Evolutionary conservation across 2,113 vertebrate species (phyloP), one percentile per base, ranked within the genome.

Genomic region (Thryonomys swinderianus): DNA sequence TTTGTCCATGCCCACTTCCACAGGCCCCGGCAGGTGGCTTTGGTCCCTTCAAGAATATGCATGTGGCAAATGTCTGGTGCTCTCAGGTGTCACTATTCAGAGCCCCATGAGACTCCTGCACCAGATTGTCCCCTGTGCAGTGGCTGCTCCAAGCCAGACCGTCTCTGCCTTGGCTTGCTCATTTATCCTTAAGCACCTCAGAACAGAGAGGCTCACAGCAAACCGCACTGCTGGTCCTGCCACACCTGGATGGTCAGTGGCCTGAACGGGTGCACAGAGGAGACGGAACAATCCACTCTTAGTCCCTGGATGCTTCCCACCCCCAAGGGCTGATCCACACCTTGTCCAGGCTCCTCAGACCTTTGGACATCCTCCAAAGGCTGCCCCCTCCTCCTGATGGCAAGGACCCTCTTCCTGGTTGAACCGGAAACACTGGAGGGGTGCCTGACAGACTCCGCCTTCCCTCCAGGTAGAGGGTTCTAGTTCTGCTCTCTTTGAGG

Each of bases 221-320:
- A 66, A 20, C 27, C 3, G 0, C 1, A 2, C 7, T 17, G 27
- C 45, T 27, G 55, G 55, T 12, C 34, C 37, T 25, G 21, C 45
- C 25, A 27, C 20, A 4, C 7, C 0, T 18, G 20, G 45, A 40
- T 13, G 61, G 48, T 18, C 45, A 5, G 1, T n/a, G 0, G 9
- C 79, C 62, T 10, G 40, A 13, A 57, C 10, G 6, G 40, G 34
- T 27, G 42, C 14, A 27, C 0, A 1, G 25, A 8, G 83, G 34
- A 42, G 18, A 21, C 17, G 7, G 45, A 69, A 16, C 3, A 1
- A 2, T 8, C 81, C 30, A 7, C 42, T 1, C 3, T 13, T 9
- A n/a, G 45, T 57, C 10, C 34, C 18, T 9, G 4, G 4, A 40
- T 7, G 0, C 7, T 30, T 20, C 51, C 0, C 4, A 0, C 57